Percentiles rank a stretch among this genome's conserved stretches.
Evolutionary conservation across 1,140 invertebrate species (phyloP).

Genomic region (Platorchestia sp.): DNA sequence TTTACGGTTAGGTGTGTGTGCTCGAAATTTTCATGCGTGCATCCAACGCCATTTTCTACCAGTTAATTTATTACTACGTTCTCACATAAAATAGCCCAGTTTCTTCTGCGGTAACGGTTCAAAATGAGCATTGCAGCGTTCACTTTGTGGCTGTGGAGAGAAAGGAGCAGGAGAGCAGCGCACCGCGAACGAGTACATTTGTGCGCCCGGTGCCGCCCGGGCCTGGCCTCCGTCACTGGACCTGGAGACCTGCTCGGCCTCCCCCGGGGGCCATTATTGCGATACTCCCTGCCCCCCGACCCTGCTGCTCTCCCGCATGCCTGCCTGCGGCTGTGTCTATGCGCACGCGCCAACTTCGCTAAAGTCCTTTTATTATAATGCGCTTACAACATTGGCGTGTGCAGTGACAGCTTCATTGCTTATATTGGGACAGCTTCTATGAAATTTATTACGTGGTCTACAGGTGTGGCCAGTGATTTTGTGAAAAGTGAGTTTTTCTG

Average conservation of each 20-base stretch:
- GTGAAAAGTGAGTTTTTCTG: too few species aligned
- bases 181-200: neutral
- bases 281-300: neutral
- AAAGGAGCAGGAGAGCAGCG: neutral
- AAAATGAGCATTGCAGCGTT: neutral
- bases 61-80: neutral
- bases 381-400: neutral
- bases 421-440: too few species aligned
- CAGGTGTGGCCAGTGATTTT: too few species aligned
- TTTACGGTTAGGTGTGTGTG: neutral
- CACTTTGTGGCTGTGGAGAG: neutral
- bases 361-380: neutral
- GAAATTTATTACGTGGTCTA: too few species aligned
- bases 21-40: neutral
- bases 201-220: neutral
- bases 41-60: neutral
- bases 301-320: neutral
- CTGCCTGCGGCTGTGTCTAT: neutral
- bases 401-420: neutral
- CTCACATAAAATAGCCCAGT: neutral
- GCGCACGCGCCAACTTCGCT: neutral
- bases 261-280: constrained; percentile 30
- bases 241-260: neutral
- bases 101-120: neutral
- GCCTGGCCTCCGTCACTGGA: neutral